These are phyloP conservation scores for mouse (Mus musculus) DNA, from an alignment of 2,113 vertebrate genomes.

Conservation along the genomic window GRCm39 chr16:51841001-51841500, in stretches of 20 bases:
- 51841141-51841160: not conserved
- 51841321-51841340: slow-evolving; percentile 1
- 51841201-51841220: not conserved
- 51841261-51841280: not conserved
- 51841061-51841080: slow-evolving; percentile 52
- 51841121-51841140: not conserved
- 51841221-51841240: not conserved
- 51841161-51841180: no score
- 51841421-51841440: slow-evolving; percentile 49
- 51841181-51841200: not conserved
- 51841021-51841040: slow-evolving; percentile 6
- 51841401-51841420: slow-evolving; percentile 40
- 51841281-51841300: not conserved
- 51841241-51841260: not conserved
- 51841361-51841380: not conserved
- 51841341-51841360: not conserved
- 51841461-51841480: slow-evolving; percentile 59
- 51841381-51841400: not conserved
- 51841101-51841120: not conserved
- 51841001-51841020: slow-evolving; percentile 47
- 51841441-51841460: slow-evolving; percentile 48
- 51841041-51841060: slow-evolving; percentile 19
- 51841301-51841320: slow-evolving; percentile 32
- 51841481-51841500: slow-evolving; percentile 48
- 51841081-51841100: slow-evolving; percentile 13